Conservation (phyloP, 92 coral and sea anemone genomes). For the Isaurus tuberculatus region DNA sequence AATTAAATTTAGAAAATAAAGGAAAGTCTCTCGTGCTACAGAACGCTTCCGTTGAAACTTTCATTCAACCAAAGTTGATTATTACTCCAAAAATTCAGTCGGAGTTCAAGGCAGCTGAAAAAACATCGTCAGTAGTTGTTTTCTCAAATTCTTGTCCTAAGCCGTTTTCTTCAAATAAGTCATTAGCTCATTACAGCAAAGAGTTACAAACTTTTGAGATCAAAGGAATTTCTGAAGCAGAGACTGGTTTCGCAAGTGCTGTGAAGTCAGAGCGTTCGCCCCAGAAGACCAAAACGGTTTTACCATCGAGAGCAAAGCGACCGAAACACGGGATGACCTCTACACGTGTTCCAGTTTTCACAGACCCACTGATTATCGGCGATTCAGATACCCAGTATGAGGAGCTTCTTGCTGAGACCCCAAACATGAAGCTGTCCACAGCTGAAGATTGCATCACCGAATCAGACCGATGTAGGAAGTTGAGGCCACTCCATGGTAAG, state of each 20-base stretch:
- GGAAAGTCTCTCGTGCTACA: neutral
- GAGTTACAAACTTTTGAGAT: neutral
- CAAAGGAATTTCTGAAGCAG: neutral
- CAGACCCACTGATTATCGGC: conserved; percentile 26
- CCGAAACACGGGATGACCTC: conserved; percentile 29
- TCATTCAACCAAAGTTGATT: neutral
- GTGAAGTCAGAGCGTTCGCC: neutral
- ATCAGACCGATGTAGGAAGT: neutral
- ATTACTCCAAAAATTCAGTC: neutral
- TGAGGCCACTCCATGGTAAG: conserved; percentile 39
- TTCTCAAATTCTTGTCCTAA: neutral
- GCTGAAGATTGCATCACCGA: neutral
- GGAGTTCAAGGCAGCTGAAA: neutral
- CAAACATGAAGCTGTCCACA: neutral
- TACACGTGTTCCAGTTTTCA: conserved; percentile 42
- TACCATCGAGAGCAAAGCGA: conserved; percentile 12
- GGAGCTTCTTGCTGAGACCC: neutral
- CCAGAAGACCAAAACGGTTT: neutral
- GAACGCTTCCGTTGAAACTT: neutral
- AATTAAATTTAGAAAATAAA: neutral
- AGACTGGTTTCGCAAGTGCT: neutral
- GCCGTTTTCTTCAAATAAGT: neutral
- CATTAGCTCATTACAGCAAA: neutral
- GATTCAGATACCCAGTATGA: conserved; percentile 13
- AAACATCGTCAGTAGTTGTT: neutral